Conservation (phyloP, 2,113 vertebrate species). For the Alligator sinensis region DNA sequence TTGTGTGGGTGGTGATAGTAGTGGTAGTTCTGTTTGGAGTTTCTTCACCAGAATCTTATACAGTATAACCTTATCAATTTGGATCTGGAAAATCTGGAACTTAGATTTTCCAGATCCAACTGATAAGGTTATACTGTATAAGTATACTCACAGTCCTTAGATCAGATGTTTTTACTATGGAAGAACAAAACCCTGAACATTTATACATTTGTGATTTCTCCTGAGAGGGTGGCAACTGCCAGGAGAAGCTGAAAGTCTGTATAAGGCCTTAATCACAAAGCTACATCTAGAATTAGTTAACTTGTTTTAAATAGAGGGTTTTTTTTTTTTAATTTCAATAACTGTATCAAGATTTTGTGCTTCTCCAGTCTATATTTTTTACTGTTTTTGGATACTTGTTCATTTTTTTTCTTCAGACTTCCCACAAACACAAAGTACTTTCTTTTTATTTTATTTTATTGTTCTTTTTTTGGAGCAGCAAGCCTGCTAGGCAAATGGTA, state of each 20-base stretch:
- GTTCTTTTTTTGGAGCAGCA: background rate
- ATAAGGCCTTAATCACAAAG: background rate
- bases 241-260: too few relatives aligned
- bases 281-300: background rate
- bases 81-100: background rate
- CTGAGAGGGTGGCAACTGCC: too few relatives aligned
- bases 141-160: too few relatives aligned
- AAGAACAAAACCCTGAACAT: too few relatives aligned
- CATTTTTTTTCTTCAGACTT: background rate
- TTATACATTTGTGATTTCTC: too few relatives aligned
- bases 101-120: too few relatives aligned
- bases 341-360: background rate
- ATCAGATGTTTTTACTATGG: too few relatives aligned
- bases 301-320: background rate
- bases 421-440: background rate
- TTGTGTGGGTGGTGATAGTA: too few relatives aligned
- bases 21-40: too few relatives aligned
- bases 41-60: too few relatives aligned
- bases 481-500: background rate
- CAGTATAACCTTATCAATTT: too few relatives aligned
- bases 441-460: background rate
- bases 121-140: too few relatives aligned
- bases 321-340: background rate
- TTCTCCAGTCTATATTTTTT: background rate
- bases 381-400: fast-evolving